Evolutionary conservation across 2,797 vertebrate species (phyloP).

Genomic region (Sardinella longiceps): DNA sequence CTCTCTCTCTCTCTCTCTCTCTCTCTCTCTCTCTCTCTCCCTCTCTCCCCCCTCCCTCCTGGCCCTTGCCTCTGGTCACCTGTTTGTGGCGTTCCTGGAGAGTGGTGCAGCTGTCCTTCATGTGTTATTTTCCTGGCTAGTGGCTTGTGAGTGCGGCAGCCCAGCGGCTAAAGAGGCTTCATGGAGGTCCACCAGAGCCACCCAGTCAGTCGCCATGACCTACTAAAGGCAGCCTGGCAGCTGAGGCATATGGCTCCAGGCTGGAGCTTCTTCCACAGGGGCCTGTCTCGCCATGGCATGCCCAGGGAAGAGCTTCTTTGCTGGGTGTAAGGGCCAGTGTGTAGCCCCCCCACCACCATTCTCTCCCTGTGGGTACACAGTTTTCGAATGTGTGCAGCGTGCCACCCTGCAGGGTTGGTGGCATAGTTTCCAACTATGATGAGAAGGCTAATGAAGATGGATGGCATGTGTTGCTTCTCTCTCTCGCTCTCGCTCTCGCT

Average conservation of each 20-base stretch:
- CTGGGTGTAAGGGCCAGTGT: not conserved
- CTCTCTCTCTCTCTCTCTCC: not conserved
- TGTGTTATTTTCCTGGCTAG: not conserved
- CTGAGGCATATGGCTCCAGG: not conserved
- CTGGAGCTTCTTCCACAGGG: conserved; percentile 10
- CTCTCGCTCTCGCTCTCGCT: too few relatives aligned
- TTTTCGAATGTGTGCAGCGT: not conserved
- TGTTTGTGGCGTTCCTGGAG: not conserved
- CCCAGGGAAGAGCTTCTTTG: not conserved
- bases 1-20: not conserved
- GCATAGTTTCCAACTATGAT: not conserved
- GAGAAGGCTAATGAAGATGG: not conserved
- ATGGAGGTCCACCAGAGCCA: not conserved
- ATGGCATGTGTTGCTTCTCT: not conserved
- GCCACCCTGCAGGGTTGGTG: not conserved
- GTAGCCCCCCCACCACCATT: not conserved
- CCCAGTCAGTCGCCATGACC: not conserved
- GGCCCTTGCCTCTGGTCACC: not conserved
- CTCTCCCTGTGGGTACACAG: not conserved
- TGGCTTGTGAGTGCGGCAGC: not conserved
- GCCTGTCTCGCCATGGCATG: not conserved
- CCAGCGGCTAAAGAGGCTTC: not conserved
- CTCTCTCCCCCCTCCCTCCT: not conserved
- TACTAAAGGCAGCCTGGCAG: not conserved
- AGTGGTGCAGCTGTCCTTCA: not conserved